Conservation (phyloP, 2,113 vertebrate species). For the Plotosus lineatus region DNA sequence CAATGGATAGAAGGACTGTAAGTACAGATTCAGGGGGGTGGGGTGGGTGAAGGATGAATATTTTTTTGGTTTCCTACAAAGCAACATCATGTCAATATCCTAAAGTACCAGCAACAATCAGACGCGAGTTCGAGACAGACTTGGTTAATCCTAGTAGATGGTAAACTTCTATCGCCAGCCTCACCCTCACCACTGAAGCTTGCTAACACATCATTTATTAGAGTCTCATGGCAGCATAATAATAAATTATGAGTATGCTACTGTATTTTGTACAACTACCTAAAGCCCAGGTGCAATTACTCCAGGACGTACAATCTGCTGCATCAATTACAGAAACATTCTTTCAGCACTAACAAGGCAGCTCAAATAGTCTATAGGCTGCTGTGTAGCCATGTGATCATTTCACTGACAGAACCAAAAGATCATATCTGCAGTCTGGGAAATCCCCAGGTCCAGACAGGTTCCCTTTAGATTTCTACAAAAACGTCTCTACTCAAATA, state of each 20-base stretch:
- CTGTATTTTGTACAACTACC: slow-evolving; percentile 15
- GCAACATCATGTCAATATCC: background rate
- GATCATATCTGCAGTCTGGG: too few relatives aligned
- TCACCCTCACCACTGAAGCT: background rate
- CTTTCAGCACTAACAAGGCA: slow-evolving; percentile 44
- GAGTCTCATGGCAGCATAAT: slow-evolving; percentile 9
- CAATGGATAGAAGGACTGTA: background rate
- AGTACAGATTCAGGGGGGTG: too few relatives aligned
- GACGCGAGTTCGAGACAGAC: background rate
- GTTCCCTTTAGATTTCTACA: too few relatives aligned
- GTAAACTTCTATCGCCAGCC: background rate
- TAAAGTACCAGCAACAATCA: background rate
- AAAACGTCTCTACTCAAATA: too few relatives aligned
- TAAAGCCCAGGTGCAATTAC: slow-evolving; percentile 37
- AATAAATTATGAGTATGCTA: slow-evolving; percentile 38
- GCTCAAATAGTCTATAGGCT: slow-evolving; percentile 32
- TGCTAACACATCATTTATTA: background rate
- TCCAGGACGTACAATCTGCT: slow-evolving; percentile 40
- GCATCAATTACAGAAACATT: slow-evolving; percentile 37
- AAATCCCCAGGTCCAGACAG: too few relatives aligned
- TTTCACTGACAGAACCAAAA: background rate
- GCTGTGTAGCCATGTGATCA: background rate
- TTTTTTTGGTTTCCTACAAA: background rate
- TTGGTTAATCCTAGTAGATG: background rate
- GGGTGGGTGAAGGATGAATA: background rate